These are phyloP conservation scores for Macaca nemestrina DNA, from an alignment of 2,113 vertebrate species.

Conservation along the genomic window DNA sequence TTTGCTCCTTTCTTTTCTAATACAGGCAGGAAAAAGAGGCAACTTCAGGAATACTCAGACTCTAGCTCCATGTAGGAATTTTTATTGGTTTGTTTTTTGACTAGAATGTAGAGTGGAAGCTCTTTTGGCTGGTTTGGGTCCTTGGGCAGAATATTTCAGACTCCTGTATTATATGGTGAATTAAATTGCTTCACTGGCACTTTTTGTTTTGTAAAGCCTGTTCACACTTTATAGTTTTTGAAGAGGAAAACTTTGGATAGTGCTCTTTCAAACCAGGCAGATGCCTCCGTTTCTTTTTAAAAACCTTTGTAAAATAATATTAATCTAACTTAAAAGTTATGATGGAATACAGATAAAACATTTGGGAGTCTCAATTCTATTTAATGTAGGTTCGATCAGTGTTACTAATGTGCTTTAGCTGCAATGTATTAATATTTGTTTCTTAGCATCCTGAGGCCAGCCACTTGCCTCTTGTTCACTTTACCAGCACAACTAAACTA, in stretches of 20 bases:
- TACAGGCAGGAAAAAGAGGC: background rate
- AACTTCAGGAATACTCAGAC: background rate
- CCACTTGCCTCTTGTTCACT: background rate
- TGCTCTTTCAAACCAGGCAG: constrained; percentile 5
- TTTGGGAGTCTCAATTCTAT: background rate
- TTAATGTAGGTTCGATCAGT: background rate
- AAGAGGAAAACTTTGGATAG: constrained; percentile 5
- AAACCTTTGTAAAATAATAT: background rate
- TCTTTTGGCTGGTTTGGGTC: background rate
- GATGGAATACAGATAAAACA: background rate
- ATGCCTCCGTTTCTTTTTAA: background rate
- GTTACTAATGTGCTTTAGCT: background rate
- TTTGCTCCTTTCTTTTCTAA: constrained; percentile 20
- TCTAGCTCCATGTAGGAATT: background rate
- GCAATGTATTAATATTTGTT: background rate
- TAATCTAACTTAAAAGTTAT: background rate
- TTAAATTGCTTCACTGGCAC: background rate
- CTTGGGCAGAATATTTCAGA: background rate
- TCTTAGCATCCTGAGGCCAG: background rate
- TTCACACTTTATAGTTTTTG: background rate
- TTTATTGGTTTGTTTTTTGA: background rate
- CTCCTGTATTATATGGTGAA: background rate
- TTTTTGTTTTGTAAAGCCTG: background rate
- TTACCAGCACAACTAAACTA: background rate
- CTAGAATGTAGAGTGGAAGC: background rate